Evolutionary conservation across 1,140 invertebrate species (phyloP), one percentile per base, ranked within the genome.

Genomic region (Saxidomus purpurata): DNA sequence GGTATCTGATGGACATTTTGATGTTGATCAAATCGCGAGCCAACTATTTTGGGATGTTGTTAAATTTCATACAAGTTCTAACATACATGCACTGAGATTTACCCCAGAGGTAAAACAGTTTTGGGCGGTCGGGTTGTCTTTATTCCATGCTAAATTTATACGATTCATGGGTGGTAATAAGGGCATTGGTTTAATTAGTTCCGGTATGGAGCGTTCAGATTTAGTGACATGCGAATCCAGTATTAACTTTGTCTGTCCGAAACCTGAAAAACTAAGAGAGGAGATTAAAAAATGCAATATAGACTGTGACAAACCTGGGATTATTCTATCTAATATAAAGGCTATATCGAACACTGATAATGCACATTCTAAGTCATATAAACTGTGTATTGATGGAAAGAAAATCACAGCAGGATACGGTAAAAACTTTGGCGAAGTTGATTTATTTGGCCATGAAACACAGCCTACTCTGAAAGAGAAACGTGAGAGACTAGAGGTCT

Each of bases 191-290:
- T 71, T 28, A 38, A 36, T 3, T 38, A 15, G 17, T 22, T 17
- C 9, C 2, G 11, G 67, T 17, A 40, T 36, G 11, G 38, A 38
- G 34, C 25, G 63, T 15, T 6, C 34, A 15, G 67, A 71, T 17
- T 28, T 40, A 11, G 19, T 38, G 25, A 4, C 67, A 38, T 6
- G n/a, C 8, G 36, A 13, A 1, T 17, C 34, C 1, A 6, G 9
- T 71, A 28, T 71, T 19, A 71, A 71, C 31, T 71, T 71, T 71
- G 67, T 71, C 13, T 71, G 67, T 71, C 67, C 67, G 19, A 28
- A 71, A 4, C 6, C 19, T 2, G 25, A 71, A 38, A 8, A 2
- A 31, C n/a, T 71, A 19, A 71, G 22, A 38, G 67, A 71, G 38
- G 67, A 71, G 15, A 71, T 4, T n/a, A 40, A 71, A 71, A 36